phyloP scores from a whole-genome alignment of 1,140 invertebrate species.

The Nylanderia fulva region DNA sequence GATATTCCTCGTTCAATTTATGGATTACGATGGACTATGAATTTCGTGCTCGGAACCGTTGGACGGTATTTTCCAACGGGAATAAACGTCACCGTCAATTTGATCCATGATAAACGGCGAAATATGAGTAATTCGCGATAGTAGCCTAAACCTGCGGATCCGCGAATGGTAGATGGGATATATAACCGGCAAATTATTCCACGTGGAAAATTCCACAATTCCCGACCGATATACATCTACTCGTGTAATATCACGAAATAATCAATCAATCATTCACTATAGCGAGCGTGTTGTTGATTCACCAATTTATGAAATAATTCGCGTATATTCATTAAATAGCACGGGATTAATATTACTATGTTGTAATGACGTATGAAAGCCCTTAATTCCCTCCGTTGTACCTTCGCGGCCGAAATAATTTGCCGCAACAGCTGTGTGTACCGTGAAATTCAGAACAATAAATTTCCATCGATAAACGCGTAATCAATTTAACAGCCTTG shows the following conservation, averaged over 20 bases:
- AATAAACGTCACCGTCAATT: slow-evolving; percentile 52
- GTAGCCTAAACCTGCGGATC: slow-evolving; percentile 19
- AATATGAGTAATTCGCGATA: slow-evolving; percentile 24
- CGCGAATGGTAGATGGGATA: not conserved
- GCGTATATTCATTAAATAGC: not conserved
- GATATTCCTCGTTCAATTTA: slow-evolving; percentile 4
- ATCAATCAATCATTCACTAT: slow-evolving; percentile 20
- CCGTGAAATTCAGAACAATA: slow-evolving; percentile 23
- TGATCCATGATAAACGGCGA: slow-evolving; percentile 22
- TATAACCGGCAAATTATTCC: slow-evolving; percentile 16
- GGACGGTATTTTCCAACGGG: not conserved
- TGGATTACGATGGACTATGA: not conserved
- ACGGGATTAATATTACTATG: slow-evolving; percentile 28
- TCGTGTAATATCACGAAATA: slow-evolving; percentile 25
- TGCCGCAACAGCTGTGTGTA: not conserved
- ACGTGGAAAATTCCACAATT: slow-evolving; percentile 24
- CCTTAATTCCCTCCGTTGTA: not conserved
- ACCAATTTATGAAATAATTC: slow-evolving; percentile 29
- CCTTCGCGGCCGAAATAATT: slow-evolving; percentile 21
- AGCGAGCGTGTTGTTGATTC: slow-evolving; percentile 16
- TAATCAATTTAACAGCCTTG: slow-evolving; percentile 40
- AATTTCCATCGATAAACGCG: not conserved
- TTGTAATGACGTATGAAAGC: slow-evolving; percentile 34
- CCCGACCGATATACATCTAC: not conserved
- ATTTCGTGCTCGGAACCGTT: not conserved